Base-by-base conservation (phyloP, 1,140 invertebrate genomes). In the Achroia grisella region DNA sequence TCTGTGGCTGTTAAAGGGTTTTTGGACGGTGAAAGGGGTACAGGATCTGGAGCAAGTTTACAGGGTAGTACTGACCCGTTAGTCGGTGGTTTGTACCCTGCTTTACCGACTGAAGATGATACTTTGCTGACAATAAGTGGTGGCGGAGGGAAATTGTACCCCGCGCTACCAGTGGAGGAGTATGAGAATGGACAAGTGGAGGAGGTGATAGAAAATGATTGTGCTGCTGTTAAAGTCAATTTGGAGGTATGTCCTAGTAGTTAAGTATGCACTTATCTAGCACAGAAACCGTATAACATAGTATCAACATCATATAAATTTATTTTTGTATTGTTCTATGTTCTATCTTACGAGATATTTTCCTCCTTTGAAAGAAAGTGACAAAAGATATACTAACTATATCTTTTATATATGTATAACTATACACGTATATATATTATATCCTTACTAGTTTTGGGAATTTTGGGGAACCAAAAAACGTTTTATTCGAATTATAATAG, bases 241-340 rank as follows among this genome's bases (percentile, higher is more conserved):
- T 41, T 66, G 39, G 75, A 71, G 70, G 85, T 87, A 35, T 80
- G 85, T 85, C n/a, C n/a, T n/a, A n/a, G n/a, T n/a, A n/a, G n/a
- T n/a, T n/a, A n/a, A n/a, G n/a, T n/a, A n/a, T n/a, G n/a, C n/a
- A n/a, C n/a, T n/a, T n/a, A n/a, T n/a, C n/a, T n/a, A n/a, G n/a
- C n/a, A n/a, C n/a, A n/a, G n/a, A n/a, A n/a, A n/a, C n/a, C n/a
- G n/a, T n/a, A n/a, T n/a, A n/a, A n/a, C n/a, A n/a, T n/a, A n/a
- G n/a, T n/a, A n/a, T n/a, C n/a, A n/a, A n/a, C n/a, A n/a, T n/a
- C n/a, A n/a, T n/a, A n/a, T n/a, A n/a, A n/a, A n/a, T n/a, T n/a
- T n/a, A n/a, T n/a, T n/a, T n/a, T n/a, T n/a, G n/a, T n/a, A n/a
- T n/a, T n/a, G n/a, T n/a, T n/a, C n/a, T n/a, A n/a, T n/a, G n/a